Evolutionary conservation across 2,113 vertebrate genomes (phyloP), one percentile per base, ranked within the genome.

Genomic region (Phylloscopus whistleri): DNA sequence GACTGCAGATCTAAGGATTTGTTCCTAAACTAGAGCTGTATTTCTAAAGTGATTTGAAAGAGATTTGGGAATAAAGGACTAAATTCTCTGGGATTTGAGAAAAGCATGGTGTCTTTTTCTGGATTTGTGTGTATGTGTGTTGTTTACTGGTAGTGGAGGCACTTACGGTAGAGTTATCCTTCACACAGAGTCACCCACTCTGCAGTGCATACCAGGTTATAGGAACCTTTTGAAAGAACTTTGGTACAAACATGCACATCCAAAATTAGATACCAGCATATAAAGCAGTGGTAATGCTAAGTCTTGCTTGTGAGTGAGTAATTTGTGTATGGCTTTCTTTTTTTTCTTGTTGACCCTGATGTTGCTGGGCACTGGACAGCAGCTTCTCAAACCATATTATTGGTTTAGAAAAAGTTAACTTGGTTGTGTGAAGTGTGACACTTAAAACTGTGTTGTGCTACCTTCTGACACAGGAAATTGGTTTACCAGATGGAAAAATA

Each of bases 201-300:
- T n/a, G 24, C 0, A 9, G 6, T 24, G 10, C 8, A 8, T 52
- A 5, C 20, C 11, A 24, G 5, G 6, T 79, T 83, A 83, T 24
- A 62, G 30, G 46, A 76, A 75, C 8, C 20, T 77, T 85, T 83
- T 58, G 21, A 55, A 90, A 66, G 33, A 43, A 18, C 33, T 72
- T 75, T 27, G 24, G 31, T 66, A 26, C 4, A 18, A 52, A 52
- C 10, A 3, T 0, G 0, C 4, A 10, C 30, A 84, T 72, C 16
- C 20, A 73, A 46, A 83, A 85, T 59, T 6, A 82, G 53, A 56
- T 35, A 20, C 2, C n/a, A 67, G 49, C 14, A 15, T 69, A 51
- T 73, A 48, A 79, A 91, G 33, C 27, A 39, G 48, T 22, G 14
- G 8, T 52, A 37, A 3, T 56, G 7, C 9, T 28, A 43, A 74